Evolutionary conservation across 2,797 vertebrate species (phyloP).

Genomic region (Adrianichthys oophorus): DNA sequence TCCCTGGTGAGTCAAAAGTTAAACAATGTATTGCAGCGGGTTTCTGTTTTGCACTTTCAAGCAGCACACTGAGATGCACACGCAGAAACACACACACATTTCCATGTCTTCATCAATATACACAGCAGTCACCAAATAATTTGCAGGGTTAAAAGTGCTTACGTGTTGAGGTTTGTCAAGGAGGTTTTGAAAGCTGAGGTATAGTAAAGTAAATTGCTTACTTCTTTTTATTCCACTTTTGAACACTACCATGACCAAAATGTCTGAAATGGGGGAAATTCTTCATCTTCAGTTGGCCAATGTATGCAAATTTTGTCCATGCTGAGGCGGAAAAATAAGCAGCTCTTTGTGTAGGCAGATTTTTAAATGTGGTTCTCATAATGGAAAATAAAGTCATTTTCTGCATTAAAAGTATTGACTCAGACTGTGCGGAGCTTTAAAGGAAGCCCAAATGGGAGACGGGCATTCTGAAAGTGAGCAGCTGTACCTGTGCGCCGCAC

Average conservation of each 20-base stretch:
- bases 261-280: conserved; percentile 56
- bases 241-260: conserved; percentile 70
- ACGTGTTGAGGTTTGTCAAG: conserved; percentile 56
- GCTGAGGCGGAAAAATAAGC: conserved; percentile 56
- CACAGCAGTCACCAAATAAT: conserved; percentile 63
- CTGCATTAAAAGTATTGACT: conserved; percentile 71
- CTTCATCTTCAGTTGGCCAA: conserved; percentile 46
- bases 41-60: conserved; percentile 40
- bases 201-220: conserved; percentile 64
- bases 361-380: conserved; percentile 49
- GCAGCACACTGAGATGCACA: conserved; percentile 34
- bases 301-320: conserved; percentile 73
- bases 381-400: conserved; percentile 69
- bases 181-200: conserved; percentile 59
- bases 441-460: conserved; percentile 58
- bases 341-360: conserved; percentile 54
- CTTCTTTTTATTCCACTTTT: conserved; percentile 53
- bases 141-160: conserved; percentile 53
- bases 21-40: conserved; percentile 39
- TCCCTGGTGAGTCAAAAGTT: conserved; percentile 88
- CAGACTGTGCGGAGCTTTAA: conserved; percentile 52
- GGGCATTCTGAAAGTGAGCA: conserved; percentile 64
- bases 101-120: conserved; percentile 49
- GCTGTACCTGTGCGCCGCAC: conserved; percentile 56
- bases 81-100: conserved; percentile 10